Evolutionary conservation across 2,113 vertebrate species (phyloP).

Genomic region (Perca fluviatilis): DNA sequence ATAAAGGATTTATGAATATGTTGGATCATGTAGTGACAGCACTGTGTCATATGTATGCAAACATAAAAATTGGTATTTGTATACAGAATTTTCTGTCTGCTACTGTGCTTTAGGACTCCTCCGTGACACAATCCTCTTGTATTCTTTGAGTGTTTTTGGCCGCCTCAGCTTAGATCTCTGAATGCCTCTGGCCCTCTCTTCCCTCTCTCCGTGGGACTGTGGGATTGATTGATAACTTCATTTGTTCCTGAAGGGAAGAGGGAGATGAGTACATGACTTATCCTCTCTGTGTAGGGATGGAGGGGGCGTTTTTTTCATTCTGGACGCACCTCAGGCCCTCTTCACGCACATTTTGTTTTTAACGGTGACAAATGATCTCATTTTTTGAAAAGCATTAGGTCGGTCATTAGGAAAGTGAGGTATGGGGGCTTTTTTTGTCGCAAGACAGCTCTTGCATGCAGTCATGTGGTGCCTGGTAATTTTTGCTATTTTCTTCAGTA

Average conservation of each 20-base stretch:
- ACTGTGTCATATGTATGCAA: background rate
- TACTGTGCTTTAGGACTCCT: background rate
- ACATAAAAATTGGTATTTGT: background rate
- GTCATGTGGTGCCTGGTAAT: constrained; percentile 25
- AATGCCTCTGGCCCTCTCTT: constrained; percentile 48
- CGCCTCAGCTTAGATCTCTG: constrained; percentile 48
- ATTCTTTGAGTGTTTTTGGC: constrained; percentile 33
- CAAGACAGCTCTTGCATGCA: constrained; percentile 22
- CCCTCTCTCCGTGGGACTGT: constrained; percentile 60
- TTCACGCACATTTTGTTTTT: constrained; percentile 51
- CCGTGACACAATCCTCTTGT: constrained; percentile 22
- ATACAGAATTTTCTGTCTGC: background rate
- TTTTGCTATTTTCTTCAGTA: constrained; percentile 39
- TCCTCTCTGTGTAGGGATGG: constrained; percentile 45
- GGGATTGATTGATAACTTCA: constrained; percentile 83
- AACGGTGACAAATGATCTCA: constrained; percentile 61
- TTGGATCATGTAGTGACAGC: background rate
- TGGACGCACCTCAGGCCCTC: constrained; percentile 49
- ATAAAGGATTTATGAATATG: background rate
- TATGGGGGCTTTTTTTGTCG: constrained; percentile 31
- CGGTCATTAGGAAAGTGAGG: constrained; percentile 51
- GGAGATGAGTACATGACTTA: constrained; percentile 62
- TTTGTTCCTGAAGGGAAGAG: constrained; percentile 74
- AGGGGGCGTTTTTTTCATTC: constrained; percentile 1
- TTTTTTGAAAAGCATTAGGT: constrained; percentile 61